Percentiles rank a stretch among this genome's conserved stretches.
Evolutionary conservation across 2,113 vertebrate species (phyloP).

Genomic region (Rana temporaria): DNA sequence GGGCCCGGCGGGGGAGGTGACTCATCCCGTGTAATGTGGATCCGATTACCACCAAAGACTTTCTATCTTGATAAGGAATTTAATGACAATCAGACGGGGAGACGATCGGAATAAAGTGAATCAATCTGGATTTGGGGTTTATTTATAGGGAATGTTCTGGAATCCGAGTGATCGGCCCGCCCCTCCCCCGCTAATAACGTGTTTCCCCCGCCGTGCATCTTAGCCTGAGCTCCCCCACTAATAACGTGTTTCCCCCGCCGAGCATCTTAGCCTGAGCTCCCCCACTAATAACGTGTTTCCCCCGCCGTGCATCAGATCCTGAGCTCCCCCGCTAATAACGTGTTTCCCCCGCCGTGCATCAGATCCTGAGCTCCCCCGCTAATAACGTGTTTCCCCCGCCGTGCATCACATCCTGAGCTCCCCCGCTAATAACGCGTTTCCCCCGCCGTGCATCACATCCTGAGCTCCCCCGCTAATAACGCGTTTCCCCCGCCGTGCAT

Average conservation of each 20-base stretch:
- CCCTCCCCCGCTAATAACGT: no score
- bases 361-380: no score
- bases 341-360: no score
- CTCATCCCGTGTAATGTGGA: background rate
- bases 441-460: no score
- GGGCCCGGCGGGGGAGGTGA: background rate
- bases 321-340: no score
- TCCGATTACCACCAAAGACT: background rate
- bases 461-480: no score
- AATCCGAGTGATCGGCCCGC: no score
- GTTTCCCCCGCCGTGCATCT: background rate
- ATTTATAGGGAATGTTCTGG: background rate
- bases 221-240: background rate
- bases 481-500: no score
- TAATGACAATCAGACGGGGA: background rate
- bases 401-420: no score
- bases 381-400: no score
- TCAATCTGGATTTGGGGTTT: background rate
- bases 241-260: background rate
- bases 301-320: background rate
- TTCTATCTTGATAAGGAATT: slow-evolving; percentile 1
- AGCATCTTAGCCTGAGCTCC: background rate
- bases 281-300: no score
- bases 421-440: no score
- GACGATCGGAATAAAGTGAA: background rate